These are phyloP conservation scores for Arctopsyche grandis DNA, from an alignment of 1,140 invertebrate genomes.

Conservation along the genomic window DNA sequence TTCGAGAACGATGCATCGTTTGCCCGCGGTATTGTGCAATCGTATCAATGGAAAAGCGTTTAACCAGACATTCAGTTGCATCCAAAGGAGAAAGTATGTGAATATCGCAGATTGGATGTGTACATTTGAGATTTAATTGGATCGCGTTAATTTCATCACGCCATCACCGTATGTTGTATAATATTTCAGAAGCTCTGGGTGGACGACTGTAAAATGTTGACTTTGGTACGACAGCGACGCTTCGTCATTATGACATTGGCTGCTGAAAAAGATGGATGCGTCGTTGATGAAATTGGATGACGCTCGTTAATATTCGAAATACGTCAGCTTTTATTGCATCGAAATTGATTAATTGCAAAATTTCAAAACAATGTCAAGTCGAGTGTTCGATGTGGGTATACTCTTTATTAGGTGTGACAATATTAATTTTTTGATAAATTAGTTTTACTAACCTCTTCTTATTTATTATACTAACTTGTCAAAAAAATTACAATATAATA, in stretches of 20 bases:
- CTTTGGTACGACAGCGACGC: background rate
- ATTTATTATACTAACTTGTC: too few species aligned
- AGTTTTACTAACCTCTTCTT: too few species aligned
- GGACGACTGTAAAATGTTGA: background rate
- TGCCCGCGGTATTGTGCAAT: too few species aligned
- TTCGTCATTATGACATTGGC: background rate
- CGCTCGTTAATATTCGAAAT: background rate
- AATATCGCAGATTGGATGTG: background rate
- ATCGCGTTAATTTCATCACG: slow-evolving; percentile 5
- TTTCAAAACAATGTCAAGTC: too few species aligned
- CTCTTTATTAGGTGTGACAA: too few species aligned
- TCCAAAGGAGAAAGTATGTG: slow-evolving; percentile 7
- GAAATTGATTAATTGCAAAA: too few species aligned
- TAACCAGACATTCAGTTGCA: background rate
- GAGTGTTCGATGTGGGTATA: too few species aligned
- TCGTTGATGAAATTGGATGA: background rate
- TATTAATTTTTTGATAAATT: too few species aligned
- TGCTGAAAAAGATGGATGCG: background rate
- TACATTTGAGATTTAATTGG: background rate
- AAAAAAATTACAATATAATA: too few species aligned
- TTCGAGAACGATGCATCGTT: too few species aligned
- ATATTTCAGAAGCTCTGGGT: background rate
- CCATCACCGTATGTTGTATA: background rate
- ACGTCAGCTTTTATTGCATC: background rate
- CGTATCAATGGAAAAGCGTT: background rate